Evolutionary conservation across 2,797 vertebrate genomes (phyloP), one percentile per base, ranked within the genome.

Genomic region (Hoplostethus mediterraneus): DNA sequence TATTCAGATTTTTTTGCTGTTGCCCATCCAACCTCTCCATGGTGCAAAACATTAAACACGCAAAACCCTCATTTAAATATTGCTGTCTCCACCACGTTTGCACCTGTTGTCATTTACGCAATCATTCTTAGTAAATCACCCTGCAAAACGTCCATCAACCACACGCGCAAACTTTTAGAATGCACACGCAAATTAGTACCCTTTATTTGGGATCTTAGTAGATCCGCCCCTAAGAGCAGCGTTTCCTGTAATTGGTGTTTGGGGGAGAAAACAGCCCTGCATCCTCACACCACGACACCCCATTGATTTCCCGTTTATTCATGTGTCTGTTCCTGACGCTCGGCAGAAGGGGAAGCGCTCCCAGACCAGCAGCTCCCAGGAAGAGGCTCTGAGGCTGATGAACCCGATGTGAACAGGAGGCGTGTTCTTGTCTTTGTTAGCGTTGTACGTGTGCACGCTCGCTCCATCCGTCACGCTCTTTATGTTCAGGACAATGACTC

Each of bases 281-380:
- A 75, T 84, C 85, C 72, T 83, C 78, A 38, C 80, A 77, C 79
- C 81, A 53, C 51, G 64, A 62, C 66, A 72, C 72, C 63, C 28
- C 45, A 86, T 87, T 80, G 87, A 85, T 91, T 89, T 87, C 81
- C 81, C 74, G 68, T 89, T 85, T 81, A 84, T 89, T 84, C 65
- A 60, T 66, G 55, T 80, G 49, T 71, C 61, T 70, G 76, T 71
- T 90, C 52, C 57, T 87, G 77, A 71, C 75, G 75, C 63, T 67
- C 77, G 62, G 80, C 30, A 12, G 65, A 12, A 10, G 21, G 21
- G 54, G 66, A 62, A 63, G 74, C 63, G 16, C 73, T 74, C 63
- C 76, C 61, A 66, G 69, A 75, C 67, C 40, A 65, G 31, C 1
- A 51, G 48, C 80, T 73, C 84, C 80, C 58, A 28, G 89, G 84